Conservation (phyloP, 2,888 invertebrate species). For the Drosophila melanosoma region DNA sequence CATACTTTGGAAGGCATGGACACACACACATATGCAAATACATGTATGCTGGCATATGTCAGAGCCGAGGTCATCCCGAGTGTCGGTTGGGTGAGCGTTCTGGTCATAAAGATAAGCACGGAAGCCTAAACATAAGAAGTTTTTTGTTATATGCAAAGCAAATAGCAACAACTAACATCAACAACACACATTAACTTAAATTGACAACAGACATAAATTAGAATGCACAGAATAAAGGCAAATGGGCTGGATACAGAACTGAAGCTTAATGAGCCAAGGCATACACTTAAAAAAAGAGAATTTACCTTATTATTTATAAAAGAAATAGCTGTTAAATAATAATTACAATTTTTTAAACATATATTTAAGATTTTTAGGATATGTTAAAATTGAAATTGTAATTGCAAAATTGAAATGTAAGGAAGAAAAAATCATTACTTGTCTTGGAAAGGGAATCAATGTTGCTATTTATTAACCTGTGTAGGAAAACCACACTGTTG, state of each 20-base stretch:
- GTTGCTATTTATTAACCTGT: neutral
- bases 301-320: neutral
- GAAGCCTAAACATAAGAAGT: slow-evolving; percentile 44
- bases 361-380: too few species aligned
- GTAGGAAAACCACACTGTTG: neutral
- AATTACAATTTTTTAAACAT: neutral
- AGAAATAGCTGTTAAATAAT: neutral
- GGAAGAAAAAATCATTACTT: neutral
- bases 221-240: slow-evolving; percentile 2
- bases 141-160: slow-evolving; percentile 9
- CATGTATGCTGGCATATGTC: slow-evolving; percentile 42
- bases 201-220: neutral
- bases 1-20: slow-evolving; percentile 39
- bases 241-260: neutral
- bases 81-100: slow-evolving; percentile 38
- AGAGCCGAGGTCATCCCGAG: slow-evolving; percentile 39
- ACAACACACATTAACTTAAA: slow-evolving; percentile 23
- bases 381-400: neutral
- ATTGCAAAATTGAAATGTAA: neutral
- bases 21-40: neutral
- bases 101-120: slow-evolving; percentile 64
- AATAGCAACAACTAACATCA: slow-evolving; percentile 35
- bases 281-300: neutral
- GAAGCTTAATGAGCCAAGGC: neutral
- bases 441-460: neutral